A percentile compares a stretch with the other conserved stretches of the same genome.
Conservation (phyloP, 2,888 invertebrate genomes). For the Bimastos eiseni region DNA sequence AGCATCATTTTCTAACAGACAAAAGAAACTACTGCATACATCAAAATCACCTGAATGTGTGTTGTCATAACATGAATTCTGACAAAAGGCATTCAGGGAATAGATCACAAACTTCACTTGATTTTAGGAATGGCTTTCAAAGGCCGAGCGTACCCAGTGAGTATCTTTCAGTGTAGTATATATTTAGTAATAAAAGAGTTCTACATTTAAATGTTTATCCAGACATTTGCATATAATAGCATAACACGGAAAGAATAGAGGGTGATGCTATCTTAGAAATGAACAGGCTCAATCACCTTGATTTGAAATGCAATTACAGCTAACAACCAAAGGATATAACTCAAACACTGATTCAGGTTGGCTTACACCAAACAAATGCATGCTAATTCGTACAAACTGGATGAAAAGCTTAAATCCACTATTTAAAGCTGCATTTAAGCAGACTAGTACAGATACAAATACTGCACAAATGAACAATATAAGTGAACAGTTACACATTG, state of each 20-base stretch:
- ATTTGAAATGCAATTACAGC: neutral
- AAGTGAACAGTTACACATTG: neutral
- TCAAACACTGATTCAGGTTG: neutral
- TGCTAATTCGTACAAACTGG: neutral
- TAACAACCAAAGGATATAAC: neutral
- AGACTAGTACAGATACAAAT: neutral
- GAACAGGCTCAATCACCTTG: neutral
- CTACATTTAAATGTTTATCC: neutral
- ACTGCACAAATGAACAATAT: neutral
- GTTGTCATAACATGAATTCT: neutral
- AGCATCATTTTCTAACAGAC: slow-evolving; percentile 90
- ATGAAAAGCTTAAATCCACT: neutral
- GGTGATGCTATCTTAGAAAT: neutral
- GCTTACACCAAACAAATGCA: neutral
- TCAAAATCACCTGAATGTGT: neutral
- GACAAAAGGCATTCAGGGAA: neutral
- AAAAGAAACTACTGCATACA: neutral
- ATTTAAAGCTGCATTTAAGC: neutral
- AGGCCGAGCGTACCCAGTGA: neutral
- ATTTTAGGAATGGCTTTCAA: neutral
- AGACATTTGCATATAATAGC: neutral
- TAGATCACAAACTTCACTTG: neutral
- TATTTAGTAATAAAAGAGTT: neutral
- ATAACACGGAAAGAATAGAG: neutral
- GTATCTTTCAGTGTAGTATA: neutral